These are phyloP conservation scores for Artemisiospiza belli DNA, from an alignment of 2,113 vertebrate species.

Conservation along the genomic window DNA sequence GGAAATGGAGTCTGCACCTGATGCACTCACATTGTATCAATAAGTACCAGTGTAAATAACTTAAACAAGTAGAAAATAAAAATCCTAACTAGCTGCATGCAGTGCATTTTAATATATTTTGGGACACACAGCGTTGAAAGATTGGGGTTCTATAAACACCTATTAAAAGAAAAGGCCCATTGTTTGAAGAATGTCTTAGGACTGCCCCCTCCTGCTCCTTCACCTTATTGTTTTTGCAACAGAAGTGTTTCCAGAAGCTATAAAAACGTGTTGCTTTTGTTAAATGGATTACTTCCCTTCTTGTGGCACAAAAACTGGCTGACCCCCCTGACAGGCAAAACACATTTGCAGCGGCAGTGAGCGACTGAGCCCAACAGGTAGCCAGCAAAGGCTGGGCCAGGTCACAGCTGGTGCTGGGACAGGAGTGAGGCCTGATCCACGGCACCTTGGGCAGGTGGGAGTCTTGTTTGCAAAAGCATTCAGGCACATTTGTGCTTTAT, in stretches of 20 bases:
- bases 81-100: neutral
- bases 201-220: neutral
- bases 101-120: neutral
- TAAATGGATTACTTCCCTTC: constrained; percentile 17
- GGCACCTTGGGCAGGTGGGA: neutral
- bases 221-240: neutral
- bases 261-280: neutral
- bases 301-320: neutral
- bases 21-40: neutral
- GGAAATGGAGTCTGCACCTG: neutral
- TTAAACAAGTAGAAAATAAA: neutral
- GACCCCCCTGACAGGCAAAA: neutral
- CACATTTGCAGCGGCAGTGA: neutral
- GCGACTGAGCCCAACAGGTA: neutral
- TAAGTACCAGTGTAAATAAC: neutral
- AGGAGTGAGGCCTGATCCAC: neutral
- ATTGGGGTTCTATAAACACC: neutral
- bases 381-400: neutral
- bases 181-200: neutral
- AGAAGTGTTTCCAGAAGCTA: constrained; percentile 29
- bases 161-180: neutral
- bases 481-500: neutral
- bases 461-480: neutral
- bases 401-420: neutral
- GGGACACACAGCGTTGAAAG: neutral